phyloP scores from a whole-genome alignment of 2,113 vertebrate species.

The Emydocephalus ijimae region DNA sequence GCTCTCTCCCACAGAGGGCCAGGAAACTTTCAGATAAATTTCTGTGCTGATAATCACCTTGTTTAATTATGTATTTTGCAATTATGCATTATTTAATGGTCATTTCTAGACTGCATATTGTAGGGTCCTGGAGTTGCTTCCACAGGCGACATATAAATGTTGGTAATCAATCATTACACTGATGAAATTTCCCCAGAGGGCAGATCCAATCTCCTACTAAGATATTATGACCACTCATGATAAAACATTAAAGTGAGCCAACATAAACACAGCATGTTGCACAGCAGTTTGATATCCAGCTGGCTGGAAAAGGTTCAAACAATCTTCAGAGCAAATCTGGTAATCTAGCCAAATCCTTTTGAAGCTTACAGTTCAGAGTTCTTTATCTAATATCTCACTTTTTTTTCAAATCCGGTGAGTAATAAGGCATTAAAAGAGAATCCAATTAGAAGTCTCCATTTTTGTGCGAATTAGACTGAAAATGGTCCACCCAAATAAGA shows the following conservation, averaged over 20 bases:
- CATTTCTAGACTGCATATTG: not conserved
- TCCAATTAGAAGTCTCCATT: not conserved
- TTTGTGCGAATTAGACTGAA: not conserved
- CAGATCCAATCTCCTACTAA: not conserved
- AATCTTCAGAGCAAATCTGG: not conserved
- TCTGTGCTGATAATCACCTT: not conserved
- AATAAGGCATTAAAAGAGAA: not conserved
- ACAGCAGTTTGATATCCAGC: not conserved
- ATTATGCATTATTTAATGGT: not conserved
- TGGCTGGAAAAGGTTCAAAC: not conserved
- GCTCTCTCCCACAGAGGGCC: not conserved
- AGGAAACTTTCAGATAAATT: not conserved
- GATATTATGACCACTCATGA: not conserved
- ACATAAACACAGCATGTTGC: not conserved
- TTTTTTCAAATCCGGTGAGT: not conserved
- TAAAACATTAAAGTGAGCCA: not conserved
- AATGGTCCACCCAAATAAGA: not conserved
- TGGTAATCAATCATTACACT: not conserved
- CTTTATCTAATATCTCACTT: not conserved
- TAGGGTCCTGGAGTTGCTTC: not conserved
- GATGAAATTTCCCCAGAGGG: not conserved
- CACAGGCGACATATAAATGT: not conserved
- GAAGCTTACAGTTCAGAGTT: not conserved
- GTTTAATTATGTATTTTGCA: not conserved
- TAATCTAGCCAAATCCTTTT: not conserved